These are phyloP conservation scores for Bufo gargarizans DNA, from an alignment of 2,113 vertebrate species.

Conservation along the genomic window DNA sequence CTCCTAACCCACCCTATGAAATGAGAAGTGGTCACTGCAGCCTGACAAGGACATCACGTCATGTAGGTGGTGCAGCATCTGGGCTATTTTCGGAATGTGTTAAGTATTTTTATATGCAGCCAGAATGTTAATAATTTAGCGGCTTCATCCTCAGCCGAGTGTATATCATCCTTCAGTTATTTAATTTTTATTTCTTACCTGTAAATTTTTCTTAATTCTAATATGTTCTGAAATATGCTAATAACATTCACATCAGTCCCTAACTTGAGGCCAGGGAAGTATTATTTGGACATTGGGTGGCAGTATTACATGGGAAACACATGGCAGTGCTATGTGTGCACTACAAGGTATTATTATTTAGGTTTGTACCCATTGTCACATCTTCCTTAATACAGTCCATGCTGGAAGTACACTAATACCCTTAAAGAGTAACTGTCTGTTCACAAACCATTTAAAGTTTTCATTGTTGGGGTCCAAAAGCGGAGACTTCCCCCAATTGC, in stretches of 20 bases:
- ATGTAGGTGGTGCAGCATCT: neutral
- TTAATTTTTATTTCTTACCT: neutral
- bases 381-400: too few relatives aligned
- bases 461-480: too few relatives aligned
- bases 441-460: too few relatives aligned
- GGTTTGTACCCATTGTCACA: too few relatives aligned
- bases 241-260: neutral
- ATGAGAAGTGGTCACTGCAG: constrained; percentile 9
- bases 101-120: neutral
- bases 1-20: neutral
- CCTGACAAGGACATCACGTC: constrained; percentile 3
- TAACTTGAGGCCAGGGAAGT: neutral
- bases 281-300: too few relatives aligned
- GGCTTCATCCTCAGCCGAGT: neutral
- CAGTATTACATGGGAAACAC: too few relatives aligned
- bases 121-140: neutral
- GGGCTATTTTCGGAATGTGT: neutral
- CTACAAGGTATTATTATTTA: too few relatives aligned
- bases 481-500: too few relatives aligned
- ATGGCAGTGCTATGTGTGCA: too few relatives aligned
- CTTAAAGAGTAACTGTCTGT: too few relatives aligned
- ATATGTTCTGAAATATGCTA: neutral
- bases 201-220: neutral
- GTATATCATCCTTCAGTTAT: neutral
- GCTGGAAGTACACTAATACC: too few relatives aligned